A percentile compares a stretch with the other conserved stretches of the same genome.
phyloP scores from a whole-genome alignment of 2,888 invertebrate genomes.

The Cremastinae sp. region DNA sequence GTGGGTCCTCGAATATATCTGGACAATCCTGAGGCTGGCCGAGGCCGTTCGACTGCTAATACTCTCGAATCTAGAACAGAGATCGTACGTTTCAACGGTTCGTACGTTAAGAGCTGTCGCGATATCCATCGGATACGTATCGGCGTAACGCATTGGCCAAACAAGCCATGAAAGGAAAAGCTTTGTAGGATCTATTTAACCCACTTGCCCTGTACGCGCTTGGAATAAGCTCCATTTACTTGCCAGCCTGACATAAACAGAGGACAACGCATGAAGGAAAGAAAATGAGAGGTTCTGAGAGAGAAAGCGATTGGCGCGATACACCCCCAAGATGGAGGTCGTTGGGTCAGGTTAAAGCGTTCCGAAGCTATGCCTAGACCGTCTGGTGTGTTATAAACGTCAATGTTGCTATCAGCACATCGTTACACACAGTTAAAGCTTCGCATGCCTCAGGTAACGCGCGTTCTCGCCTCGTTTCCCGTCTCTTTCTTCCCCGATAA shows the following conservation, averaged over 20 bases:
- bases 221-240: slow-evolving; percentile 40
- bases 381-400: slow-evolving; percentile 28
- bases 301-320: slow-evolving; percentile 29
- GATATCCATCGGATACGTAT: slow-evolving; percentile 41
- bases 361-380: slow-evolving; percentile 5
- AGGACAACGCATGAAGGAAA: slow-evolving; percentile 1
- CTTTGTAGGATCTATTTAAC: slow-evolving; percentile 46
- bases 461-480: slow-evolving; percentile 44
- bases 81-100: slow-evolving; percentile 25
- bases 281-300: slow-evolving; percentile 10
- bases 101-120: slow-evolving; percentile 20
- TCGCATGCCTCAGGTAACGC: slow-evolving; percentile 48
- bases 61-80: slow-evolving; percentile 30
- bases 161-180: slow-evolving; percentile 36
- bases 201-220: slow-evolving; percentile 35
- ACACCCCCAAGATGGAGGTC: slow-evolving; percentile 37
- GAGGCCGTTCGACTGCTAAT: slow-evolving; percentile 11
- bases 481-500: slow-evolving; percentile 18
- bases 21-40: slow-evolving; percentile 15
- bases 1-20: not conserved
- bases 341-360: slow-evolving; percentile 38
- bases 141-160: slow-evolving; percentile 27
- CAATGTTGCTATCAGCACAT: slow-evolving; percentile 36
- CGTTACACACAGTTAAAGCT: slow-evolving; percentile 26
- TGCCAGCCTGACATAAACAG: slow-evolving; percentile 2